Conservation (phyloP, 2,888 invertebrate genomes). For the Epinotia demarniana region DNA sequence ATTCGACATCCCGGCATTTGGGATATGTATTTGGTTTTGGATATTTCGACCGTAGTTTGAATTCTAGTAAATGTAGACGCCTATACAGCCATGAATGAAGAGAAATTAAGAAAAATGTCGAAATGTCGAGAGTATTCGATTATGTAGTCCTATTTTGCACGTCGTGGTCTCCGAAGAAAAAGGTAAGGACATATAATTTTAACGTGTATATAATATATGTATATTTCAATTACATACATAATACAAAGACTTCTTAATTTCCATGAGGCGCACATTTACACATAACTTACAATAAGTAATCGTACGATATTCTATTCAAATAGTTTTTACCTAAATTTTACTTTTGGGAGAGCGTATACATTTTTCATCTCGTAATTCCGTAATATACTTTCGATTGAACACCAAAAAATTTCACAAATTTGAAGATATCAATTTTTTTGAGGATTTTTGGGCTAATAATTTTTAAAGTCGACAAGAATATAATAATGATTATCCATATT, state of each 20-base stretch:
- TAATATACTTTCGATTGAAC: slow-evolving; percentile 82
- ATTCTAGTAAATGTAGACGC: slow-evolving; percentile 38
- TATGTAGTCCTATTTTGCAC: slow-evolving; percentile 69
- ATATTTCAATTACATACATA: slow-evolving; percentile 83
- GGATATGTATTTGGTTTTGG: slow-evolving; percentile 79
- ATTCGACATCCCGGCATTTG: slow-evolving; percentile 75
- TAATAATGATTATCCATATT: slow-evolving; percentile 84
- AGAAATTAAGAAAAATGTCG: slow-evolving; percentile 62
- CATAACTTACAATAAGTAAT: slow-evolving; percentile 78
- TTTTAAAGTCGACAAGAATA: slow-evolving; percentile 83
- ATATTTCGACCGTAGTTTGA: slow-evolving; percentile 49
- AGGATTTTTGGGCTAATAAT: slow-evolving; percentile 78
- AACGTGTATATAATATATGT: slow-evolving; percentile 84
- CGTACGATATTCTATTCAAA: slow-evolving; percentile 82
- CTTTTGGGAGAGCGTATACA: slow-evolving; percentile 83
- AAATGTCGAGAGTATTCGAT: slow-evolving; percentile 71
- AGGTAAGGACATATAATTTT: slow-evolving; percentile 76
- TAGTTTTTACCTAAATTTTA: slow-evolving; percentile 81
- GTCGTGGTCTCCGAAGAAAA: slow-evolving; percentile 79
- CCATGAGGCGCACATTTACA: slow-evolving; percentile 82
- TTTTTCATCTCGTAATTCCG: slow-evolving; percentile 77
- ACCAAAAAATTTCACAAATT: slow-evolving; percentile 83
- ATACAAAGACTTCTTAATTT: slow-evolving; percentile 83
- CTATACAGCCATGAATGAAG: slow-evolving; percentile 48
- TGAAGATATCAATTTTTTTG: slow-evolving; percentile 79